Percentiles rank a stretch among this genome's conserved stretches.
Conservation (phyloP, 2,113 vertebrate species). For the Rhizomys pruinosus region DNA sequence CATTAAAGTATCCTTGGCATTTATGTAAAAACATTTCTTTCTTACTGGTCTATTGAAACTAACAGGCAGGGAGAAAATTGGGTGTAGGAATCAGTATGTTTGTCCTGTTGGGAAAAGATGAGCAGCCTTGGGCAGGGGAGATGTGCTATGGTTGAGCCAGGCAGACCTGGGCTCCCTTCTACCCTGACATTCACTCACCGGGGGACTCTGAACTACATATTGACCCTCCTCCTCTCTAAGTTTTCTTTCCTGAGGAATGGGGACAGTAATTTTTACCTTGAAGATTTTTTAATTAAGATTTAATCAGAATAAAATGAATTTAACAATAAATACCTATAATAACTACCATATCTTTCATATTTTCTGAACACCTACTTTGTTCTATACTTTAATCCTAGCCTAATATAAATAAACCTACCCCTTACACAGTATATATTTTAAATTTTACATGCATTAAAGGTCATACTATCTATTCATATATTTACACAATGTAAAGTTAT, state of each 20-base stretch:
- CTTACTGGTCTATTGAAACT: not conserved
- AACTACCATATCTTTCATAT: not conserved
- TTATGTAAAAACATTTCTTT: not conserved
- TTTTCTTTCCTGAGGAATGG: not conserved
- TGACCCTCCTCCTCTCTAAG: not conserved
- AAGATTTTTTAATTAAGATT: not conserved
- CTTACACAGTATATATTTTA: not conserved
- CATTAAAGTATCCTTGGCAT: not conserved
- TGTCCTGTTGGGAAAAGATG: not conserved
- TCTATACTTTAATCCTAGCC: not conserved
- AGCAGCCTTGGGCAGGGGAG: not conserved
- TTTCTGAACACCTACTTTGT: not conserved
- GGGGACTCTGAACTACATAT: fast-evolving
- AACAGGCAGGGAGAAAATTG: not conserved
- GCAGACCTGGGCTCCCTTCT: not conserved
- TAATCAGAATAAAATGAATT: not conserved
- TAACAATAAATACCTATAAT: not conserved
- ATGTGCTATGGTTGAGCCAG: fast-evolving
- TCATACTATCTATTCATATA: not conserved
- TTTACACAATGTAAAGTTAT: not conserved
- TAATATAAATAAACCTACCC: not conserved
- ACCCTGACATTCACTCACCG: fast-evolving
- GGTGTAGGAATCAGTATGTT: fast-evolving
- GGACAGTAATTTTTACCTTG: not conserved
- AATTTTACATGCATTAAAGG: not conserved